Base-by-base conservation (phyloP, 1,140 invertebrate species). In the Drosophila rhopaloa region DNA sequence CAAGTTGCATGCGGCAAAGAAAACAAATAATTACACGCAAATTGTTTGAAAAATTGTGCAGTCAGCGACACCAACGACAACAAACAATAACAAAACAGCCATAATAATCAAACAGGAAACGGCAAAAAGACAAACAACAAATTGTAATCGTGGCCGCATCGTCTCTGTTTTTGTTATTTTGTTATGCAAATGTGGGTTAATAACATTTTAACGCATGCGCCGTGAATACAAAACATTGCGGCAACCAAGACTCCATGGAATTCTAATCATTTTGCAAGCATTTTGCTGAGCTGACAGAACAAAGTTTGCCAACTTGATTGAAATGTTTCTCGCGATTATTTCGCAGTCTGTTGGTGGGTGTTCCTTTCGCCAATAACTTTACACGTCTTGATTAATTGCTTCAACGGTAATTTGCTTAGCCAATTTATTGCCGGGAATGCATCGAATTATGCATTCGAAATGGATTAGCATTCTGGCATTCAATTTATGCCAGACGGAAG, bases 171-270 rank as follows among this genome's bases (percentile, higher is more conserved):
- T 61, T 57, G 54, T 56, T 68, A 24, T 48, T 48, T 76, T 81
- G 74, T 88, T 88, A 88, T 88, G 84, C 84, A 88, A 88, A 88
- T 88, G 76, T 89, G 73, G 84, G 84, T 88, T 88, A 89, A 88
- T 88, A 88, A 88, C 84, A 84, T 89, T 88, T 81, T 47, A 70
- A 53, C 73, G 84, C 81, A 89, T 74, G 85, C 77, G 80, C 84
- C 57, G 65, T 82, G 83, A 75, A 88, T 88, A 70, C 54, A 62
- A 80, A 86, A 73, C 53, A 62, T 16, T 47, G 60, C 40, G 38
- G 68, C 44, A 14, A 14, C 35, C 29, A 40, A 60, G 48, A 16
- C 38, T 40, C 48, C 11, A 27, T 16, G 48, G 68, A 73, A 73
- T 73, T 73, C 70, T 61, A 73, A 73, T 73, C 56, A 58, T 57